Conservation (phyloP, 2,888 invertebrate species). For the Cataglyphis rosenhaueri region DNA sequence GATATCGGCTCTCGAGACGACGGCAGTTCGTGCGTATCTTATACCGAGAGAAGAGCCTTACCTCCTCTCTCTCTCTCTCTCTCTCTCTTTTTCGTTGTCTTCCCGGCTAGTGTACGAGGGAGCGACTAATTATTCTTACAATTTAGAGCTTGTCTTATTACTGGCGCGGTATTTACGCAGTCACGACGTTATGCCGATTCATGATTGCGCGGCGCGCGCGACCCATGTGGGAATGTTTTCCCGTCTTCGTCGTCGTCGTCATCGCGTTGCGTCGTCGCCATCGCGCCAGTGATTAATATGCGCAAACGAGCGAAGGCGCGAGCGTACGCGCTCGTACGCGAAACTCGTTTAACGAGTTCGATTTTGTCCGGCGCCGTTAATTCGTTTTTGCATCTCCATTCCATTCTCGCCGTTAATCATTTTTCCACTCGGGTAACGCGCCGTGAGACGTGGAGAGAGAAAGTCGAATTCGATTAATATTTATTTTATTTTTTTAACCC, state of each 20-base stretch:
- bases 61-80: neutral
- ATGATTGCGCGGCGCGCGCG: constrained; percentile 59
- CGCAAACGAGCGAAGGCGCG: constrained; percentile 41
- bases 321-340: constrained; percentile 41
- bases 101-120: constrained; percentile 1
- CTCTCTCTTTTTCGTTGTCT: neutral
- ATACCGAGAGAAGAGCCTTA: neutral
- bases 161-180: constrained; percentile 41
- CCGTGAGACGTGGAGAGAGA: constrained; percentile 38
- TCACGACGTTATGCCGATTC: constrained; percentile 64
- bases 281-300: constrained; percentile 49
- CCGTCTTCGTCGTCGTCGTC: constrained; percentile 12
- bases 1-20: constrained; percentile 57
- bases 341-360: constrained; percentile 56
- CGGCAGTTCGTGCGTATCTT: constrained; percentile 18
- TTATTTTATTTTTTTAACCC: constrained; percentile 18
- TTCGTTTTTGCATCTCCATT: constrained; percentile 56
- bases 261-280: constrained; percentile 40
- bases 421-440: constrained; percentile 54
- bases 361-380: constrained; percentile 51
- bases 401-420: constrained; percentile 55
- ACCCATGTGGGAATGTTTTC: constrained; percentile 26
- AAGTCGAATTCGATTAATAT: constrained; percentile 56
- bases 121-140: constrained; percentile 65
- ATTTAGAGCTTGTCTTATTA: constrained; percentile 60